Conservation (phyloP, 1,140 invertebrate species). For the Drosophila lowei region DNA sequence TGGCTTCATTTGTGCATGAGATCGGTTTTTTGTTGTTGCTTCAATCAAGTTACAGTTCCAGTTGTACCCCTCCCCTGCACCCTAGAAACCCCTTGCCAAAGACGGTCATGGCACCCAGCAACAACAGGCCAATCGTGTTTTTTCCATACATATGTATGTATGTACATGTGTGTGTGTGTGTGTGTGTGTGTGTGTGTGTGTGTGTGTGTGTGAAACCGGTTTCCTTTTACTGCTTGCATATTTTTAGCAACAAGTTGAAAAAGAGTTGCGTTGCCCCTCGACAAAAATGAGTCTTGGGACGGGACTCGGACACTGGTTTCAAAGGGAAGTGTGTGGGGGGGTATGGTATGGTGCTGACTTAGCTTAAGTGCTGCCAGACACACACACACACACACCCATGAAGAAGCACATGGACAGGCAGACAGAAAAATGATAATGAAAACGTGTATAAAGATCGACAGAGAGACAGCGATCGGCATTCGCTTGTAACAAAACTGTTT, state of each 20-base stretch:
- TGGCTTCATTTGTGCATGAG: slow-evolving; percentile 68
- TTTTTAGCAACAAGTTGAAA: slow-evolving; percentile 64
- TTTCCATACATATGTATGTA: too few species aligned
- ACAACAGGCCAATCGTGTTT: slow-evolving; percentile 59
- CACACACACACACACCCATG: slow-evolving; percentile 6
- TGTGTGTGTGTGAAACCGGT: slow-evolving; percentile 31
- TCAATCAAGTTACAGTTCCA: slow-evolving; percentile 71
- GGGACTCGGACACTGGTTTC: neutral
- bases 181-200: neutral
- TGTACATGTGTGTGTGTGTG: neutral
- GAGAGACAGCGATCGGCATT: slow-evolving; percentile 51
- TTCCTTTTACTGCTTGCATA: slow-evolving; percentile 62
- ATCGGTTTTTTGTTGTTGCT: slow-evolving; percentile 34
- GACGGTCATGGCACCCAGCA: slow-evolving; percentile 65
- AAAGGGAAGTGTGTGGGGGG: neutral
- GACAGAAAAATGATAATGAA: slow-evolving; percentile 63
- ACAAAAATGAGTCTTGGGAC: slow-evolving; percentile 19
- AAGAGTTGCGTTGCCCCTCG: slow-evolving; percentile 54
- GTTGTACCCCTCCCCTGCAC: slow-evolving; percentile 14
- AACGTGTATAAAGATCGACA: slow-evolving; percentile 62
- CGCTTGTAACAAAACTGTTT: slow-evolving; percentile 72
- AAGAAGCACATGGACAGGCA: slow-evolving; percentile 14
- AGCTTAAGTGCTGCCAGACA: neutral
- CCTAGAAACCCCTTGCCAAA: neutral
- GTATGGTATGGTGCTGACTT: neutral